Conservation (phyloP, 2,888 invertebrate species). For the Hartigia nigra region DNA sequence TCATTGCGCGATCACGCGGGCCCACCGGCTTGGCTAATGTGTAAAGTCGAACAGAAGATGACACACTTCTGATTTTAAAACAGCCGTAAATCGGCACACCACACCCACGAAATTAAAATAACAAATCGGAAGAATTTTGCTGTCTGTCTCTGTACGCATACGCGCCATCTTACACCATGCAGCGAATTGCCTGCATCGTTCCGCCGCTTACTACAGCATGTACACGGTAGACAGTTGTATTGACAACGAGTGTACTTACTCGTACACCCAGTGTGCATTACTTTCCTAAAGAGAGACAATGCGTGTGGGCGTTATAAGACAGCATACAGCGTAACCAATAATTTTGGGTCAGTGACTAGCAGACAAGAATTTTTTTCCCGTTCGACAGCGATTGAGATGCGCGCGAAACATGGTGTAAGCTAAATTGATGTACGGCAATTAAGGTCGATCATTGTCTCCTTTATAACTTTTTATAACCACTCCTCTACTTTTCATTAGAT, state of each 20-base stretch:
- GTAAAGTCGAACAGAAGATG: constrained; percentile 43
- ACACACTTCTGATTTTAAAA: constrained; percentile 42
- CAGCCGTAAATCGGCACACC: constrained; percentile 20
- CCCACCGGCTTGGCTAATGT: constrained; percentile 17
- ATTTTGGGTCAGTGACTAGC: constrained; percentile 55
- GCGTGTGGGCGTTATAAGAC: constrained; percentile 30
- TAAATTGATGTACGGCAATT: background rate
- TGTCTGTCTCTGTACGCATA: background rate
- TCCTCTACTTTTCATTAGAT: background rate
- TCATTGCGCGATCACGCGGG: constrained; percentile 9
- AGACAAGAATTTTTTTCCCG: constrained; percentile 6
- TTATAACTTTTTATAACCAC: background rate
- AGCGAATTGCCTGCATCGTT: background rate
- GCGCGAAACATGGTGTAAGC: background rate
- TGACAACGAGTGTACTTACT: background rate
- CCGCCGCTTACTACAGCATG: background rate
- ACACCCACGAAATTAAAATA: constrained; percentile 48
- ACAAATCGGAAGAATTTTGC: constrained; percentile 31
- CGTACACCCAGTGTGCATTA: background rate
- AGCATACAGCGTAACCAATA: constrained; percentile 14
- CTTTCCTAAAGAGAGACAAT: constrained; percentile 31
- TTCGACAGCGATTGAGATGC: background rate
- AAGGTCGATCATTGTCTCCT: background rate
- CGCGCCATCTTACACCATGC: background rate
- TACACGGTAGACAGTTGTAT: background rate